A percentile compares a stretch with the other conserved stretches of the same genome.
phyloP scores from a whole-genome alignment of 1,140 invertebrate species.

The Megalonaias nervosa region DNA sequence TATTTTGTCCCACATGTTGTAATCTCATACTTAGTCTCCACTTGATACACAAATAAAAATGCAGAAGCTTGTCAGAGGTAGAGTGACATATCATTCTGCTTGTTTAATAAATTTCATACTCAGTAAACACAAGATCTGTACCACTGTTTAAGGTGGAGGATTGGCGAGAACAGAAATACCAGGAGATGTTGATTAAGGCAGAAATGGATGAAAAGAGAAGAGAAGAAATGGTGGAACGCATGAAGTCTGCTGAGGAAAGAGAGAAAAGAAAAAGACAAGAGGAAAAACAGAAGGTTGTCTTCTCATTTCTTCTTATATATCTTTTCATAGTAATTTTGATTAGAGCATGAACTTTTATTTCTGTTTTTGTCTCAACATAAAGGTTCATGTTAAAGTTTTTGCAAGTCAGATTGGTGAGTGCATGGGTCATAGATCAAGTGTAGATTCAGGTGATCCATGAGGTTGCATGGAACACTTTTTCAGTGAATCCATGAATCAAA shows the following conservation, averaged over 20 bases:
- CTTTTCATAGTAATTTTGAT: too few species aligned
- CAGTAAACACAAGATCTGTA: not conserved
- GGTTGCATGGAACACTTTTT: too few species aligned
- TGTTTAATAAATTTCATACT: not conserved
- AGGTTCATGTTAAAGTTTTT: too few species aligned
- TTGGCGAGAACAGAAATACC: conserved; percentile 65
- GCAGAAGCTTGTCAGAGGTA: not conserved
- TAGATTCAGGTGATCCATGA: too few species aligned
- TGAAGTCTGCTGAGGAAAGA: conserved; percentile 52
- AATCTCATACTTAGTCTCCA: too few species aligned
- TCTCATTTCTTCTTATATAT: not conserved
- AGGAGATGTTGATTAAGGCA: conserved; percentile 56
- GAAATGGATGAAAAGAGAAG: conserved; percentile 52
- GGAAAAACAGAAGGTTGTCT: conserved; percentile 59
- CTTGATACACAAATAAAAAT: not conserved
- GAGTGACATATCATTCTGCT: not conserved
- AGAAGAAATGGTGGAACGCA: conserved; percentile 40
- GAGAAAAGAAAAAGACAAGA: conserved; percentile 54
- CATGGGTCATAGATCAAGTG: too few species aligned
- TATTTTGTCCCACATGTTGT: too few species aligned
- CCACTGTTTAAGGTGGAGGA: conserved; percentile 43
- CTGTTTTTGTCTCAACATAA: too few species aligned
- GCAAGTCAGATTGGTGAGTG: too few species aligned
- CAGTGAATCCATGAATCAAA: too few species aligned
- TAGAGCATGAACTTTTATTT: too few species aligned